Conservation (phyloP, 2,113 vertebrate genomes). For the Anguilla japonica region DNA sequence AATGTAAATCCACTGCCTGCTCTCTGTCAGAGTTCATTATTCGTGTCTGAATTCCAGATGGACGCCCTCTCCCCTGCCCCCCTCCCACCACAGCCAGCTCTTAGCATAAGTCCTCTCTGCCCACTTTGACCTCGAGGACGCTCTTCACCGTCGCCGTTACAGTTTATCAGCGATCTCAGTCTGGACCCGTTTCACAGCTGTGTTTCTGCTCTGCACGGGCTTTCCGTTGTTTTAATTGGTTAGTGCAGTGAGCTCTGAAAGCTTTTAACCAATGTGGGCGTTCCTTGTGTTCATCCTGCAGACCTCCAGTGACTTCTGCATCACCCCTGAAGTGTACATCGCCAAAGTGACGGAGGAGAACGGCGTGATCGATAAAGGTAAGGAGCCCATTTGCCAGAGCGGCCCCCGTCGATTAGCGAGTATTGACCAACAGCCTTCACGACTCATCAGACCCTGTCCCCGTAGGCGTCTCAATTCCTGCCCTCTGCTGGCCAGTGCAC, state of each 20-base stretch:
- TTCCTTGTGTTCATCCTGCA: slow-evolving; percentile 46
- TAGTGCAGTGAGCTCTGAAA: background rate
- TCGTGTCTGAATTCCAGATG: background rate
- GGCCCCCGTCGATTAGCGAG: background rate
- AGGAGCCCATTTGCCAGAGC: background rate
- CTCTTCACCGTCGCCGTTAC: background rate
- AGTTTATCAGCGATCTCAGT: background rate
- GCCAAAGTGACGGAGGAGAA: slow-evolving; percentile 81
- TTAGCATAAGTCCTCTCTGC: background rate
- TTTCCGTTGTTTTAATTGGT: background rate
- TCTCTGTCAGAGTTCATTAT: background rate
- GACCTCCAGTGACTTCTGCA: slow-evolving; percentile 91
- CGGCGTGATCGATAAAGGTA: slow-evolving; percentile 81
- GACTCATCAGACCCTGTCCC: background rate
- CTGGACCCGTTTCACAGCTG: background rate
- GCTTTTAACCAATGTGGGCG: background rate
- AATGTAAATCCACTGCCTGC: background rate
- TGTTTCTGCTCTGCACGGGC: background rate
- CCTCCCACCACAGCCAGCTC: background rate
- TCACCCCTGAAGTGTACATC: slow-evolving; percentile 82
- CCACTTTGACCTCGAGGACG: too few species aligned
- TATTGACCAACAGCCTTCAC: background rate
- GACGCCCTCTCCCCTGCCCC: background rate
- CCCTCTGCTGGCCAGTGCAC: background rate
- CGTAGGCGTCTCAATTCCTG: background rate